Evolutionary conservation across 2,113 vertebrate species (phyloP).

Genomic region (Charina bottae): DNA sequence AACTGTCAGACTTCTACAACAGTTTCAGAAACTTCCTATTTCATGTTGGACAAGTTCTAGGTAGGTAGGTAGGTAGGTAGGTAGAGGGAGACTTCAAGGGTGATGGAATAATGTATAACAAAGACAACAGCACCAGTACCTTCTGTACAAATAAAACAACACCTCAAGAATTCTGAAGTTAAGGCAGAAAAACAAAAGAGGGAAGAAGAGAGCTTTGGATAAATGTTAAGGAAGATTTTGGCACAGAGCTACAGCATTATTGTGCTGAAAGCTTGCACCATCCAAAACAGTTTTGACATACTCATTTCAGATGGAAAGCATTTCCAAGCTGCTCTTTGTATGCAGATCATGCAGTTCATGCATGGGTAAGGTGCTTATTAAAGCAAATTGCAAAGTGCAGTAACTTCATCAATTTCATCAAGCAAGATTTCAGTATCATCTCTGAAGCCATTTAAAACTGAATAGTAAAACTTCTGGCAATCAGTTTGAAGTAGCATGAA

Average conservation of each 20-base stretch:
- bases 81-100: background rate
- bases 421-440: slow-evolving; percentile 54
- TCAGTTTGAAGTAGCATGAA: slow-evolving; percentile 63
- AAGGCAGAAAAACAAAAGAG: background rate
- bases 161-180: background rate
- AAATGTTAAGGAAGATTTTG: background rate
- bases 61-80: background rate
- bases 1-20: slow-evolving; percentile 15
- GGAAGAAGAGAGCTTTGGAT: background rate
- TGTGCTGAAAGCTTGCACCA: background rate
- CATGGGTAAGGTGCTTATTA: slow-evolving; percentile 53
- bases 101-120: background rate
- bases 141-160: background rate
- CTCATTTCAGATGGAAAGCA: slow-evolving; percentile 51
- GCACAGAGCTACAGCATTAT: background rate
- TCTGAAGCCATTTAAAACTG: slow-evolving; percentile 61
- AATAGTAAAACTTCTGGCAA: slow-evolving; percentile 51
- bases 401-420: slow-evolving; percentile 55
- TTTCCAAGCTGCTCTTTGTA: slow-evolving; percentile 42
- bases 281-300: background rate
- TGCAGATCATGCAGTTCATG: slow-evolving; percentile 45
- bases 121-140: background rate
- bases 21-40: background rate
- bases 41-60: background rate
- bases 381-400: slow-evolving; percentile 46